Conservation (phyloP, 2,797 vertebrate genomes). For the Halcyon chelicuti region DNA sequence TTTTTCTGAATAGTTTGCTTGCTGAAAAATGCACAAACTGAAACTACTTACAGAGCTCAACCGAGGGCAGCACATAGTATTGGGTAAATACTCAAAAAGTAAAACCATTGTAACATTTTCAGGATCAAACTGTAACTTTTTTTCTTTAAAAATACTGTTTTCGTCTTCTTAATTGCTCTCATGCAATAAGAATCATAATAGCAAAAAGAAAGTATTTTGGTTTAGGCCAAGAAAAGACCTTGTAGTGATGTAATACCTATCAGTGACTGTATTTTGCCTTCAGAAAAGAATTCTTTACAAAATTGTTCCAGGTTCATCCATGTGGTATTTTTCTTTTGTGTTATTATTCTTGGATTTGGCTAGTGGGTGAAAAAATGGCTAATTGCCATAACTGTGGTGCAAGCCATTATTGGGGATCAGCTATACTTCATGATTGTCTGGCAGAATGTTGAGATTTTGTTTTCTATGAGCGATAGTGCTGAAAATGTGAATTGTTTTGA, state of each 20-base stretch:
- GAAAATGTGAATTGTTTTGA: neutral
- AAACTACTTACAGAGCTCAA: neutral
- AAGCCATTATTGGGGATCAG: neutral
- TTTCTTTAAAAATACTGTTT: neutral
- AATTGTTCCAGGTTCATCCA: neutral
- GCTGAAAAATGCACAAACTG: neutral
- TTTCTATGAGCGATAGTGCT: neutral
- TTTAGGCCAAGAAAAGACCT: neutral
- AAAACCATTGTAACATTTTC: neutral
- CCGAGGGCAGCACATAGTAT: neutral
- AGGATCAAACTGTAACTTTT: neutral
- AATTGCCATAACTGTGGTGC: neutral
- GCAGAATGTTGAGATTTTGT: neutral
- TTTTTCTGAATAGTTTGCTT: neutral
- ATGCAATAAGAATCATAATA: neutral
- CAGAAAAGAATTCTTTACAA: neutral
- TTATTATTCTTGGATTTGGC: neutral
- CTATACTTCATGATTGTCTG: neutral
- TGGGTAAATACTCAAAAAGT: neutral
- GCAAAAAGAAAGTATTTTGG: neutral
- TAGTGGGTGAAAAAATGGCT: neutral
- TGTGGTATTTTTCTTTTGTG: neutral
- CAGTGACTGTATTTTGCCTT: neutral
- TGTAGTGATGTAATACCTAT: neutral
- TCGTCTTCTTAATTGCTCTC: neutral